Conservation (phyloP, 2,113 vertebrate genomes). For the Hydropotes inermis region DNA sequence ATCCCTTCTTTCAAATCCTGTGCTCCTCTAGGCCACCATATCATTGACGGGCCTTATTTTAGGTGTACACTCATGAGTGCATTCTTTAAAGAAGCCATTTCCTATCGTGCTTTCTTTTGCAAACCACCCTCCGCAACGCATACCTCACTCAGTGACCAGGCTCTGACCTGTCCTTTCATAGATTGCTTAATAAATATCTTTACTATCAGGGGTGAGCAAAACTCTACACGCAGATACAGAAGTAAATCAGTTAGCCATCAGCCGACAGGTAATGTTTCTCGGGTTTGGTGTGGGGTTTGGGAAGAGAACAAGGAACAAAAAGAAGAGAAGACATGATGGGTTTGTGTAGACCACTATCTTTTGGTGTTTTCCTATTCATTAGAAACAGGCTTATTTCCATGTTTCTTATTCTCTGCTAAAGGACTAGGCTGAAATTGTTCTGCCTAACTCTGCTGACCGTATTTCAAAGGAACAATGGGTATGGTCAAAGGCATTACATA, state of each 20-base stretch:
- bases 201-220: constrained; percentile 4
- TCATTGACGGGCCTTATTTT: not conserved
- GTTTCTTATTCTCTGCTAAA: not conserved
- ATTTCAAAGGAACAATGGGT: not conserved
- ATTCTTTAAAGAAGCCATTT: constrained; percentile 1
- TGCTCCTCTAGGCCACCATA: not conserved
- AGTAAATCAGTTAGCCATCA: not conserved
- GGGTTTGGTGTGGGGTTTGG: not conserved
- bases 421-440: not conserved
- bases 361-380: not conserved
- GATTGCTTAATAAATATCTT: not conserved
- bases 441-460: not conserved
- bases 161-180: not conserved
- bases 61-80: not conserved
- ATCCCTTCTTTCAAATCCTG: not conserved
- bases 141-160: not conserved
- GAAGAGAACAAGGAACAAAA: not conserved
- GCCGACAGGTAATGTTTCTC: not conserved
- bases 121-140: not conserved
- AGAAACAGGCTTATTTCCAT: not conserved
- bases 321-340: not conserved
- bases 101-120: not conserved
- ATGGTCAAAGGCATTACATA: not conserved
- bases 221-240: not conserved
- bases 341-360: not conserved